Evolutionary conservation across 2,888 invertebrate genomes (phyloP).

Genomic region (Leucania comma): DNA sequence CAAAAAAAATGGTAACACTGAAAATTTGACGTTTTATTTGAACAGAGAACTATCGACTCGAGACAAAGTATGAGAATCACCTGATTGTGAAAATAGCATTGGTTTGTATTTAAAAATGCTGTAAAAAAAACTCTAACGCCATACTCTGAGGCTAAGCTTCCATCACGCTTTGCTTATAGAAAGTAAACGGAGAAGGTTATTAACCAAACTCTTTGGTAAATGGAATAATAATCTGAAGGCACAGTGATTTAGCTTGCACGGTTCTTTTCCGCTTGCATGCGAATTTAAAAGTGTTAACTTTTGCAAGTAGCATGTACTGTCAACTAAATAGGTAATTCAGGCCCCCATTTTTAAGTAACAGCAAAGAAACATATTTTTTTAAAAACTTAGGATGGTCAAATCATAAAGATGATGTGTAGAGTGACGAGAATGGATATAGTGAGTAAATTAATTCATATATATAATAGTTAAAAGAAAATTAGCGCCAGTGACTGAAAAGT

Average conservation of each 20-base stretch:
- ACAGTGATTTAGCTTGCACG: conserved; percentile 66
- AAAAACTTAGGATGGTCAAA: no score
- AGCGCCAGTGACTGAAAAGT: no score
- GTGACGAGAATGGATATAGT: no score
- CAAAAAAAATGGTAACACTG: conserved; percentile 73
- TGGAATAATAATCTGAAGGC: conserved; percentile 64
- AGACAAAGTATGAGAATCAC: conserved; percentile 99
- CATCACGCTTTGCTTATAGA: conserved; percentile 83
- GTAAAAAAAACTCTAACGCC: conserved; percentile 76
- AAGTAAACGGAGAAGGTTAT: conserved; percentile 67
- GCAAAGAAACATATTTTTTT: no score
- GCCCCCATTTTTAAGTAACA: no score
- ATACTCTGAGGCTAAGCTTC: conserved; percentile 75
- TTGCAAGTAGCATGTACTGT: conserved; percentile 29
- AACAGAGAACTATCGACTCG: conserved; percentile 99
- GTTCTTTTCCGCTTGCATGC: conserved; percentile 66
- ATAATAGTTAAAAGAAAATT: no score
- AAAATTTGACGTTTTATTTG: conserved; percentile 65
- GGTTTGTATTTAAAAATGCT: conserved; percentile 92
- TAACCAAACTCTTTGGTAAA: conserved; percentile 68
- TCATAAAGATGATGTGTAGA: no score
- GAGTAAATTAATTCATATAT: no score
- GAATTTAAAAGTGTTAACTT: conserved; percentile 17
- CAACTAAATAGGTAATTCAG: conserved; percentile 6
- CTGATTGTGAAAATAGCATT: conserved; percentile 99